phyloP scores from a whole-genome alignment of 2,797 vertebrate species.

The Muscicapa striata region DNA sequence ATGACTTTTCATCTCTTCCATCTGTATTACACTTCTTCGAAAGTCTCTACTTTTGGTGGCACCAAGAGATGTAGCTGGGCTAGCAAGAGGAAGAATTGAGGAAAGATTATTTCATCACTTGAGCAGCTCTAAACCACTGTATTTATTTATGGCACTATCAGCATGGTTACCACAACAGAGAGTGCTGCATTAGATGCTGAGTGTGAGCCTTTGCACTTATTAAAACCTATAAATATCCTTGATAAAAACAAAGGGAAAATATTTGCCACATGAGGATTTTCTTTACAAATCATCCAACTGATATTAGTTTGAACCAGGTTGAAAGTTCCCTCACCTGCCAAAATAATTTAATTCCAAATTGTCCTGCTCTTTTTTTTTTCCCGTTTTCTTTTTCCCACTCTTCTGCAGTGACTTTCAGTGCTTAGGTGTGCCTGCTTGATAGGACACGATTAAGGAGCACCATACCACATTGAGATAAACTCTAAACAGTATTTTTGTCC shows the following conservation, averaged over 20 bases:
- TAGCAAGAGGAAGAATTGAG: not conserved
- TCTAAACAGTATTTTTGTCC: not conserved
- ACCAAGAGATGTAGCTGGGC: not conserved
- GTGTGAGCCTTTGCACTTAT: not conserved
- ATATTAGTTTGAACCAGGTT: not conserved
- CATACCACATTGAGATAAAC: not conserved
- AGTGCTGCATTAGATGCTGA: not conserved
- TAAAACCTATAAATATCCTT: constrained; percentile 39
- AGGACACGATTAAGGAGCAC: not conserved
- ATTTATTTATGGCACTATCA: not conserved
- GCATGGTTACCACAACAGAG: not conserved
- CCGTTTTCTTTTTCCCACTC: rapidly evolving
- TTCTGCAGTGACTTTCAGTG: not conserved
- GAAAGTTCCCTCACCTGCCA: not conserved
- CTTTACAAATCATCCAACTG: not conserved
- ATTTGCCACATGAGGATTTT: not conserved
- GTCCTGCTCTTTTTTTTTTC: not conserved
- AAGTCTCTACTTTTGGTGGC: not conserved
- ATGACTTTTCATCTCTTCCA: not conserved
- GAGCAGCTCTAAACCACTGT: not conserved
- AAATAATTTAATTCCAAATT: not conserved
- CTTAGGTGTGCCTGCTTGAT: not conserved
- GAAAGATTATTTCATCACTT: not conserved
- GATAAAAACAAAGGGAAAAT: not conserved
- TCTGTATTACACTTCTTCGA: not conserved